Evolutionary conservation across 2,797 vertebrate genomes (phyloP).

Genomic region (Ctenopoma multispine): DNA sequence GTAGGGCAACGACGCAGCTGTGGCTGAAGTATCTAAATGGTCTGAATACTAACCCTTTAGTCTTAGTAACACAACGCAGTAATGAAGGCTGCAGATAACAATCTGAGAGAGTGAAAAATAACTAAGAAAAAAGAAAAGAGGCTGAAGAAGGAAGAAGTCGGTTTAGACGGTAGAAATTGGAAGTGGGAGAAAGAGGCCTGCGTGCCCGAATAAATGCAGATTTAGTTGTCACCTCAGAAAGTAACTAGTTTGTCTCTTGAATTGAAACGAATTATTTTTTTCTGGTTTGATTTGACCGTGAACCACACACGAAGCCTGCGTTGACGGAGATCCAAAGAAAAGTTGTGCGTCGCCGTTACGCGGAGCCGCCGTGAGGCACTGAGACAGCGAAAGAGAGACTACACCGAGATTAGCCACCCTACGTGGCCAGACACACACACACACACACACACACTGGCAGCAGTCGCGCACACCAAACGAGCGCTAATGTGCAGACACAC

Average conservation of each 20-base stretch:
- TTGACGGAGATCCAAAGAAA: conserved; percentile 33
- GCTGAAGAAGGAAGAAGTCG: not conserved
- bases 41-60: conserved; percentile 32
- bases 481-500: not conserved
- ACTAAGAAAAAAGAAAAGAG: too few species aligned
- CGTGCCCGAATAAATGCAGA: not conserved
- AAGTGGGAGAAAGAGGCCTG: not conserved
- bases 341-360: conserved; percentile 64
- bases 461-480: not conserved
- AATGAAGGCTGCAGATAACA: not conserved
- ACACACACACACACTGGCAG: conserved; percentile 3
- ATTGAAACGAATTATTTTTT: too few species aligned
- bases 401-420: conserved; percentile 26
- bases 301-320: not conserved
- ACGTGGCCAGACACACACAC: conserved; percentile 42
- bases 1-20: conserved; percentile 39
- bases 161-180: not conserved
- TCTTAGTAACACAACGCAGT: conserved; percentile 24
- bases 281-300: not conserved
- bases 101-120: too few species aligned
- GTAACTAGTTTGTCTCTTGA: not conserved
- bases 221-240: not conserved
- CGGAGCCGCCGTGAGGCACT: conserved; percentile 42
- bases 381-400: conserved; percentile 13
- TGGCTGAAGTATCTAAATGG: conserved; percentile 29